Conservation (phyloP, 2,888 invertebrate species). For the Urechis unicinctus region DNA sequence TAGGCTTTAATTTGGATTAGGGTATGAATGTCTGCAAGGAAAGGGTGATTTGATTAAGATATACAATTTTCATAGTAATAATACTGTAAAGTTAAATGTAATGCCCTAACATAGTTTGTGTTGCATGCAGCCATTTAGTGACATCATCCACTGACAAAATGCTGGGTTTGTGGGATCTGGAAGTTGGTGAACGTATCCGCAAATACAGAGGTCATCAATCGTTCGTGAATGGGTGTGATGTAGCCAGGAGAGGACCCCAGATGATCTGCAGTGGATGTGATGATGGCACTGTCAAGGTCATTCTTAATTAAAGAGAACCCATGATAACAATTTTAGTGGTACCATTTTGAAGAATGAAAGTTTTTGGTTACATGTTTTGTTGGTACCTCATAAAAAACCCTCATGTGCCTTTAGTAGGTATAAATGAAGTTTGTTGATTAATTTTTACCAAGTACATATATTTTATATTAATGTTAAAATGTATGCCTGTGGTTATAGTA, state of each 20-base stretch:
- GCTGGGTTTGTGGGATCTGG: conserved; percentile 90
- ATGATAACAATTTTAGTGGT: too few species aligned
- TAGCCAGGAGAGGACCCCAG: conserved; percentile 80
- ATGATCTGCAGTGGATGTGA: conserved; percentile 89
- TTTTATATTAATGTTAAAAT: not conserved
- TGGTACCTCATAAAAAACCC: too few species aligned
- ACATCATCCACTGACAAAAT: conserved; percentile 93
- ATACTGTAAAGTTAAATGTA: too few species aligned
- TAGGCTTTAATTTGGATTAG: too few species aligned
- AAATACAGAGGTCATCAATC: conserved; percentile 65
- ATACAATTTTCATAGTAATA: too few species aligned
- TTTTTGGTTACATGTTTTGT: not conserved
- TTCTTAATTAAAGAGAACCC: too few species aligned
- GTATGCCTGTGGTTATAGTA: not conserved
- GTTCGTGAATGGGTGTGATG: conserved; percentile 60
- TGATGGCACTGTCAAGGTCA: conserved; percentile 84
- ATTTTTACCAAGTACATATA: too few species aligned
- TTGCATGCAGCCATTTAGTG: conserved; percentile 66
- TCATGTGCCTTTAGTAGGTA: too few species aligned
- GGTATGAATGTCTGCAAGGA: too few species aligned
- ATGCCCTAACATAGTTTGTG: too few species aligned
- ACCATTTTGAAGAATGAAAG: not conserved
- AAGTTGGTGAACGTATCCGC: conserved; percentile 78
- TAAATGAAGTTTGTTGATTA: too few species aligned
- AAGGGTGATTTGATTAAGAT: too few species aligned